Base-by-base conservation (phyloP, 2,113 vertebrate genomes). In the Chlorodrepanis virens region DNA sequence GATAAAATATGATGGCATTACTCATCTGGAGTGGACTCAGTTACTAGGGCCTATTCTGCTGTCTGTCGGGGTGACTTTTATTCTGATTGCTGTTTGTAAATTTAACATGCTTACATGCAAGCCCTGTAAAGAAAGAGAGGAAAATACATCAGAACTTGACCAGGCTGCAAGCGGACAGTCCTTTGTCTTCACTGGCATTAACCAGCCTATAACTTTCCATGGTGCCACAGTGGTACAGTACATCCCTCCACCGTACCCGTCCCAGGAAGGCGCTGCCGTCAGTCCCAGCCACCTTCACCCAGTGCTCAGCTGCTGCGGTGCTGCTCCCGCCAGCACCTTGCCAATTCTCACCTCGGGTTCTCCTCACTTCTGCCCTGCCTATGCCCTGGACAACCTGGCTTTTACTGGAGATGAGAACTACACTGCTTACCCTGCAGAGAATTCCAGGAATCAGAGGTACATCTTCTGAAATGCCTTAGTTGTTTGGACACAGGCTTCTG, bases 1-100 rank as follows among this genome's bases (percentile, higher is more conserved):
- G 98, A 98, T 98, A 35, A 97, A 97, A 79, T 97, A 98, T 0
- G 96, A 97, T 2, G 86, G 80, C 15, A 69, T 87, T 83, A 86
- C 90, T 60, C 96, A 90, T 54, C 97, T 98, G 35, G 97, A 98
- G 61, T 98, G 98, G 98, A 98, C 97, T 42, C 98, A 98, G 83
- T 95, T 99, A 61, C 95, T 99, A 1, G 98, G 99, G 10, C 98
- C 99, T 40, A 97, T 99, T 93, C 94, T 99, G 82, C 96, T 99
- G 12, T 98, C 98, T 1, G 98, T 98, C 0, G 98, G 98, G 4
- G 98, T 98, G 8, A 98, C 98, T 3, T 99, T 99, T 88, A 87
- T 98, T 63, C 96, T 99, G 33, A 98, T 98, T 83, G 97, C 98
- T 8, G 84, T 99, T 74, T 99, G 98, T 96, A 98, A 97, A 92